phyloP scores from a whole-genome alignment of 2,888 invertebrate genomes.

The Lymantria monacha region DNA sequence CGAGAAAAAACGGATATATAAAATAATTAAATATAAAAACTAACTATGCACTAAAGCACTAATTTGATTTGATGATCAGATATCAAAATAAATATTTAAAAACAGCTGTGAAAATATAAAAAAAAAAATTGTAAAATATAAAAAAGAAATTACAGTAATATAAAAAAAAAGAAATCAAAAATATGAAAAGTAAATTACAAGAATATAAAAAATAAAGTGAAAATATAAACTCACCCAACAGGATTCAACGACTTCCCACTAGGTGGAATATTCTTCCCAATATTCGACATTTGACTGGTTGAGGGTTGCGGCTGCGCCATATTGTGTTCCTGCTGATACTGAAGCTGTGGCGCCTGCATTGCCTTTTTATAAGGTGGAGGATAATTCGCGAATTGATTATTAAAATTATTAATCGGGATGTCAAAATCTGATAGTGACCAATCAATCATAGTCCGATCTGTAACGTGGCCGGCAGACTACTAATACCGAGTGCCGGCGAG shows the following conservation, averaged over 20 bases:
- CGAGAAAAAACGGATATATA: no score
- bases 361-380: conserved; percentile 31
- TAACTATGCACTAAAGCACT: no score
- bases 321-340: neutral
- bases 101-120: no score
- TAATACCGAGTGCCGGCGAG: conserved; percentile 50
- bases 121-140: no score
- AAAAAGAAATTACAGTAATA: no score
- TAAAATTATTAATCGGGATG: conserved; percentile 39
- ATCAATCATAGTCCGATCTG: conserved; percentile 47
- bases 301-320: conserved; percentile 27
- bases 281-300: conserved; percentile 11
- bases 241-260: conserved; percentile 20
- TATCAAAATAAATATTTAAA: no score
- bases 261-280: conserved; percentile 17
- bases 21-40: no score
- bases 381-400: conserved; percentile 39
- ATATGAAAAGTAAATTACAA: no score
- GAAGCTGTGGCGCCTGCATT: conserved; percentile 4
- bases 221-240: conserved; percentile 35
- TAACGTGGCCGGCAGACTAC: conserved; percentile 29
- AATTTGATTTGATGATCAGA: no score
- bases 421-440: conserved; percentile 49
- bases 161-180: no score
- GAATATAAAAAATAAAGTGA: neutral